Conservation (phyloP, 2,113 vertebrate species). For the Phalacrocorax brasilianus region DNA sequence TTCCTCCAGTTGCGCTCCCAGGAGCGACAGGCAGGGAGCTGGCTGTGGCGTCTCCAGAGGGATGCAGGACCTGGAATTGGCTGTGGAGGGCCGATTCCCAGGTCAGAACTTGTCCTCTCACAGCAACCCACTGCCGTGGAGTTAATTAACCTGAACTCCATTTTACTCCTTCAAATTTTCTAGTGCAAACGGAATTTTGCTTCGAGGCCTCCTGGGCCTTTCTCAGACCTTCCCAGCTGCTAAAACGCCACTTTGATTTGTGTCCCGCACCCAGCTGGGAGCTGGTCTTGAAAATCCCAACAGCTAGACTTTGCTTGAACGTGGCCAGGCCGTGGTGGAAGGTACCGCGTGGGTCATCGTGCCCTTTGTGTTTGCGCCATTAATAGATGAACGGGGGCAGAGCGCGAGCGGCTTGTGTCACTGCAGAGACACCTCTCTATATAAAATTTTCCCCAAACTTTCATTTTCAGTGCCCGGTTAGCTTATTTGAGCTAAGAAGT, state of each 20-base stretch:
- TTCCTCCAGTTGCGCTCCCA: fast-evolving
- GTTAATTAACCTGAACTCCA: not conserved
- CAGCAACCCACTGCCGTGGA: not conserved
- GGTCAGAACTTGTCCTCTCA: not conserved
- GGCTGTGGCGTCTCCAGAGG: not conserved
- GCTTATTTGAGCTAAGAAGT: fast-evolving
- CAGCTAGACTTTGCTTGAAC: fast-evolving
- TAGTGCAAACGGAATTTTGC: not conserved
- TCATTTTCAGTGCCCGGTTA: not conserved
- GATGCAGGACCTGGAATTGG: fast-evolving
- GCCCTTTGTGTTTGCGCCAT: not conserved
- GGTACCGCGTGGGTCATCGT: fast-evolving
- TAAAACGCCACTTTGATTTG: not conserved
- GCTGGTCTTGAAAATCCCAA: no score
- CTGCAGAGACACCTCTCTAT: not conserved
- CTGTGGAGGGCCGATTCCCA: not conserved
- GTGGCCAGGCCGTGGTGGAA: fast-evolving
- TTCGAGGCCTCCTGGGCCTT: not conserved
- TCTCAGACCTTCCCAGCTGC: not conserved
- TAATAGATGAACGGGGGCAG: fast-evolving
- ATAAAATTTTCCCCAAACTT: fast-evolving
- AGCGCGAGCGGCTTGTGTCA: no score
- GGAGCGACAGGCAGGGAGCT: fast-evolving
- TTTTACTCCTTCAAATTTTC: not conserved
- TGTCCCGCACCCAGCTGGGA: not conserved